phyloP scores from a whole-genome alignment of 2,113 vertebrate genomes.

The Chionomys nivalis region DNA sequence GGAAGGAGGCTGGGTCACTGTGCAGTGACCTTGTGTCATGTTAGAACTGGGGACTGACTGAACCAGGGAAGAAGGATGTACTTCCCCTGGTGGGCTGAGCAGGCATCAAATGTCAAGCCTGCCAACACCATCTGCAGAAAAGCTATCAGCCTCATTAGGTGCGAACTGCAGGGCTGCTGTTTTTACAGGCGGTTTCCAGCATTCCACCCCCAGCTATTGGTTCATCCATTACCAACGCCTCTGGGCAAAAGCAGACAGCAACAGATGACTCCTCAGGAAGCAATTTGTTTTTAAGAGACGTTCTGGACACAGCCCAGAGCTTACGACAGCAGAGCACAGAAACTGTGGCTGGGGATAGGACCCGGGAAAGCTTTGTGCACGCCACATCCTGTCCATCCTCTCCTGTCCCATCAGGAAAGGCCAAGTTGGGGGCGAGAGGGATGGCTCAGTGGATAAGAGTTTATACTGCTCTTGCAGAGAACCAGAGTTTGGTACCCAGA shows the following conservation, averaged over 20 bases:
- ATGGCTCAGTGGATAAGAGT: background rate
- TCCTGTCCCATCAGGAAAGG: background rate
- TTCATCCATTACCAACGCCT: conserved; percentile 60
- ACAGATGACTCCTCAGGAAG: conserved; percentile 76
- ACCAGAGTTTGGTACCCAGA: background rate
- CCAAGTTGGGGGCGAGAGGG: background rate
- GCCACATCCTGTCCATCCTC: background rate
- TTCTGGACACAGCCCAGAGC: conserved; percentile 32
- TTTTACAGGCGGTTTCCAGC: conserved; percentile 68
- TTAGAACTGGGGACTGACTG: background rate
- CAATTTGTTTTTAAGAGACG: conserved; percentile 75
- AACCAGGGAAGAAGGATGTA: background rate
- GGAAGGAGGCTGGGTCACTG: background rate
- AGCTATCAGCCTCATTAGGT: conserved; percentile 8
- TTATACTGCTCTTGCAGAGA: background rate
- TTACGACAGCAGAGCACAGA: conserved; percentile 52
- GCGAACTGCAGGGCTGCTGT: background rate
- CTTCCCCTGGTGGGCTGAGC: background rate
- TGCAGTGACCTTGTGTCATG: background rate
- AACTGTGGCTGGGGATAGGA: conserved; percentile 33
- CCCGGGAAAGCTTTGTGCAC: background rate
- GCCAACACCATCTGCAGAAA: conserved; percentile 64
- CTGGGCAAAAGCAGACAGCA: conserved; percentile 70
- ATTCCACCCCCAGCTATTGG: conserved; percentile 28
- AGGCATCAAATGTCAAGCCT: background rate